Base-by-base conservation (phyloP, 2,113 vertebrate genomes). In the Tachysurus vachellii region DNA sequence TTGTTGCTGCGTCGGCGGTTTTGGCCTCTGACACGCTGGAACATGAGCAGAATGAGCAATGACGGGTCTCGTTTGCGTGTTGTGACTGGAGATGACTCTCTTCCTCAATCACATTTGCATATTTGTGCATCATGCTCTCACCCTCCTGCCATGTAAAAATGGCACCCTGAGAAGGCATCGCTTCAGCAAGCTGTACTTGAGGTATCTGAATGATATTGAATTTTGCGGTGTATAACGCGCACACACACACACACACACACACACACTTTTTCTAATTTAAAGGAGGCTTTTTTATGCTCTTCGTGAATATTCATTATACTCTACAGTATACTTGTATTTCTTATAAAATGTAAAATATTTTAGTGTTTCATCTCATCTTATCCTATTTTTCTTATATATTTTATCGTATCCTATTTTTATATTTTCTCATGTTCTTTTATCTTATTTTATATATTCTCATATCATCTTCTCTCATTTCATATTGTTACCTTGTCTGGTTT, bases 1-100 rank as follows among this genome's bases (percentile, higher is more conserved):
- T 83, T 85, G 92, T 90, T 92, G 91, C 4, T 26, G 64, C n/a
- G 7, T 44, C 47, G 83, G 90, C 91, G 88, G 91, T 88, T 89
- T 91, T 90, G 91, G 87, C 88, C 89, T 56, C 82, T 88, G 89
- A 91, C 82, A 82, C 85, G 81, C 53, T 14, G 64, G 84, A 83
- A 85, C 80, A 85, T 80, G 21, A 26, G 76, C 76, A 80, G 92
- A 92, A 93, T 92, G 82, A 88, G 44, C 87, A 91, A 83, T 44
- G 68, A 13, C 11, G 59, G 81, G 14, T 75, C 80, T 71, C 17
- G 54, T 89, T 91, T 88, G 87, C 86, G n/a, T 83, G 81, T 68
- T 42, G 12, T 53, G 62, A 90, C 83, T 84, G 81, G 77, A 85
- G 77, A 84, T n/a, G 28, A 85, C 19, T 68, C 61, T 89, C 84